A percentile compares a stretch with the other conserved stretches of the same genome.
Evolutionary conservation across 2,797 vertebrate genomes (phyloP).

Genomic region (Echeneis naucrates): DNA sequence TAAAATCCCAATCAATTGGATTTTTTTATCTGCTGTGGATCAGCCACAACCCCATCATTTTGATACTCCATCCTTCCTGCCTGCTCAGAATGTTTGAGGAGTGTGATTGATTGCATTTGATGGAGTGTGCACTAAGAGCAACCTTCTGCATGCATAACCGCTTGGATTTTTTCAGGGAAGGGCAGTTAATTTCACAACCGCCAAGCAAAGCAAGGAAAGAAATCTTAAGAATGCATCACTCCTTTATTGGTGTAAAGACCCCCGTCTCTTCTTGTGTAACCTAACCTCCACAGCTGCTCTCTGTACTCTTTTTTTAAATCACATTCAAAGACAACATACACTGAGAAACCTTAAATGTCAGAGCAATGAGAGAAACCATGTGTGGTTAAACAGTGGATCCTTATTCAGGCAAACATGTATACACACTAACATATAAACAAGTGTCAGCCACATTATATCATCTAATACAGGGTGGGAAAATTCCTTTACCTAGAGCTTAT

Average conservation of each 20-base stretch:
- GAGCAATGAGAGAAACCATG: constrained; percentile 7
- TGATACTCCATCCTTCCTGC: constrained; percentile 65
- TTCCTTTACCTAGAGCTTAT: neutral
- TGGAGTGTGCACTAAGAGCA: constrained; percentile 67
- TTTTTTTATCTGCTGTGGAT: constrained; percentile 70
- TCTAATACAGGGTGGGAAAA: neutral
- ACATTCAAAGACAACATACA: constrained; percentile 27
- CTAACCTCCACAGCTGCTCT: constrained; percentile 37
- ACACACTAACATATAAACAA: neutral
- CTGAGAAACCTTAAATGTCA: constrained; percentile 26
- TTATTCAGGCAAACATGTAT: neutral
- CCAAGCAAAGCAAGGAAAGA: constrained; percentile 39
- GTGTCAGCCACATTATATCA: neutral
- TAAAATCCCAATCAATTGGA: constrained; percentile 70
- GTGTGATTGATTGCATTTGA: constrained; percentile 73
- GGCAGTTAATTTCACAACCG: constrained; percentile 58
- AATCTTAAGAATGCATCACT: constrained; percentile 51
- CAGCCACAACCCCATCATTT: constrained; percentile 59
- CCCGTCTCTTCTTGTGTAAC: constrained; percentile 50
- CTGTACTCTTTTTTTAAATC: constrained; percentile 48
- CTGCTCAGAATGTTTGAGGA: constrained; percentile 65
- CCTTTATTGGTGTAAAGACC: constrained; percentile 51
- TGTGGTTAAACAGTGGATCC: neutral
- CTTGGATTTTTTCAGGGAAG: constrained; percentile 44
- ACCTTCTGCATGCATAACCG: constrained; percentile 52